phyloP scores from a whole-genome alignment of 2,113 vertebrate species.

The Benitochromis conjunctus region DNA sequence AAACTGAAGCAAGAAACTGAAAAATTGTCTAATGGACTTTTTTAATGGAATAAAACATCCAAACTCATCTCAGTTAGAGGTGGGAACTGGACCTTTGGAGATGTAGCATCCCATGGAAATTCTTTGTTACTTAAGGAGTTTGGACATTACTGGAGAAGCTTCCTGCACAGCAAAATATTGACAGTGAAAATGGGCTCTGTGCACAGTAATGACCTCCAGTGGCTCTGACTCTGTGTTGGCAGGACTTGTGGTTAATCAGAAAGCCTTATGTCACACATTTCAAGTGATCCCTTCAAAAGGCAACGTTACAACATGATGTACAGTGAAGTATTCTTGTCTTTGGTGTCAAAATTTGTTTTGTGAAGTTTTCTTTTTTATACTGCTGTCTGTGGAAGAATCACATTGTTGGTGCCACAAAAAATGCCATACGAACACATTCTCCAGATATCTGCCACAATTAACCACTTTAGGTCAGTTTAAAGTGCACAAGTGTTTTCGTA shows the following conservation, averaged over 20 bases:
- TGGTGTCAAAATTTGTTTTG: background rate
- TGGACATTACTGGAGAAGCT: background rate
- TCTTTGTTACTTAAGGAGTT: background rate
- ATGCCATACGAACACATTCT: background rate
- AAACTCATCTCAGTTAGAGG: background rate
- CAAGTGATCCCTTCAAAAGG: background rate
- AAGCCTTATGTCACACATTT: background rate
- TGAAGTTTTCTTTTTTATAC: background rate
- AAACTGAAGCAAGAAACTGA: background rate
- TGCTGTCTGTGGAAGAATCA: background rate
- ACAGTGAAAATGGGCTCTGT: background rate
- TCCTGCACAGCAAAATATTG: background rate
- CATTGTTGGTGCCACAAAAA: background rate
- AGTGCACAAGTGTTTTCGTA: conserved; percentile 15
- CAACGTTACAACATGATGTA: conserved; percentile 9
- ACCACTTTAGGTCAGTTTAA: conserved; percentile 7
- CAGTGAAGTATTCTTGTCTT: background rate
- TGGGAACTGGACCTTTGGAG: background rate
- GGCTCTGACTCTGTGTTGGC: background rate
- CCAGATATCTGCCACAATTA: background rate
- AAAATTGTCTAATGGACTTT: background rate
- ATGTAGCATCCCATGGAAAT: background rate
- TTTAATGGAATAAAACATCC: background rate
- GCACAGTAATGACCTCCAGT: conserved; percentile 9
- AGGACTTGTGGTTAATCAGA: background rate